phyloP scores from a whole-genome alignment of 2,888 invertebrate genomes.

The Mesoligia furuncula region DNA sequence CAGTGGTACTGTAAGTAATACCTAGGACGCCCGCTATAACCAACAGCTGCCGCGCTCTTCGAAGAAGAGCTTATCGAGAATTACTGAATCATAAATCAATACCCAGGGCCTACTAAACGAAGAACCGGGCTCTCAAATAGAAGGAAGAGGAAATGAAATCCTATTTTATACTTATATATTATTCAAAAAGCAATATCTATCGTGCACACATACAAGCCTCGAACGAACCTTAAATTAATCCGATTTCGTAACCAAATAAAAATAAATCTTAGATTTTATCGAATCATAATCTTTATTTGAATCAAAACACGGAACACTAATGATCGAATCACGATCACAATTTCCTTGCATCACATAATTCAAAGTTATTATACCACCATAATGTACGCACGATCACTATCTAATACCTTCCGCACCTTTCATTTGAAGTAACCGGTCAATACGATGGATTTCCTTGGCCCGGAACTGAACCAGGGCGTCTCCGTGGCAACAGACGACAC shows the following conservation, averaged over 20 bases:
- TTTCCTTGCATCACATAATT: not conserved
- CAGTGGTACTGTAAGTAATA: not conserved
- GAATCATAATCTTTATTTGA: not conserved
- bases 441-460: constrained; percentile 71
- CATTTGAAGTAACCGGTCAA: constrained; percentile 52
- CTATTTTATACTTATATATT: too few relatives aligned
- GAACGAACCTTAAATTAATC: not conserved
- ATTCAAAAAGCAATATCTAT: not conserved
- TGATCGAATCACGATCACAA: not conserved
- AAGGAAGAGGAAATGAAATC: not conserved
- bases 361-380: not conserved
- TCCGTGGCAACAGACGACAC: constrained; percentile 73
- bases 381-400: not conserved
- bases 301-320: not conserved
- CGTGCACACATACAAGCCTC: not conserved
- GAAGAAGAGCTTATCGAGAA: not conserved
- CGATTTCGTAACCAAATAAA: not conserved
- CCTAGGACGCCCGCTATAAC: not conserved
- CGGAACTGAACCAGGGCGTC: constrained; percentile 78
- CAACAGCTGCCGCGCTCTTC: not conserved
- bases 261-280: not conserved
- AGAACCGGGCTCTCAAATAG: not conserved
- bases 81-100: not conserved
- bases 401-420: constrained; percentile 18
- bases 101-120: not conserved